A percentile compares a stretch with the other conserved stretches of the same genome.
phyloP scores from a whole-genome alignment of 2,888 invertebrate genomes.

The Hypena proboscidalis region DNA sequence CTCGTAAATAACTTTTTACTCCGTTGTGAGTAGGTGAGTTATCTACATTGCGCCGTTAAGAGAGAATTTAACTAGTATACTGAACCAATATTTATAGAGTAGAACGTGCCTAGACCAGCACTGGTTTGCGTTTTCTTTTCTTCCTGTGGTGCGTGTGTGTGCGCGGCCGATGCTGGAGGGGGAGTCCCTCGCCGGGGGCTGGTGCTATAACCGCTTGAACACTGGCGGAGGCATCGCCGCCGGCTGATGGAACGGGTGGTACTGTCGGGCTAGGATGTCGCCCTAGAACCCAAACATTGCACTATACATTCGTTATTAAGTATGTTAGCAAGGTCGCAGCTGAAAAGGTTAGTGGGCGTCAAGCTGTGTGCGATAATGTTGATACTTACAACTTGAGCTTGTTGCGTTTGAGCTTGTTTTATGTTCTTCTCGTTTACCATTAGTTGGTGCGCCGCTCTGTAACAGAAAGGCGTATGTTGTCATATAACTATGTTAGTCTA shows the following conservation, averaged over 20 bases:
- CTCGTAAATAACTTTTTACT: constrained; percentile 21
- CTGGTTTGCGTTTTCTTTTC: constrained; percentile 74
- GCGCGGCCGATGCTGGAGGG: constrained; percentile 44
- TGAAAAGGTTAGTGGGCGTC: constrained; percentile 30
- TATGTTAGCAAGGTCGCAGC: constrained; percentile 40
- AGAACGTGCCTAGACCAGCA: constrained; percentile 64
- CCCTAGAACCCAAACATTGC: constrained; percentile 79
- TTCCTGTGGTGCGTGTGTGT: constrained; percentile 59
- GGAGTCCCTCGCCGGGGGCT: constrained; percentile 45
- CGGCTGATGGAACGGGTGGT: constrained; percentile 80
- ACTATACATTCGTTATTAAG: constrained; percentile 75
- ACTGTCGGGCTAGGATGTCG: constrained; percentile 79
- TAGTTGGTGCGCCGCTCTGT: constrained; percentile 94
- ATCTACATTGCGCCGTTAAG: too few species aligned
- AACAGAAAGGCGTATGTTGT: constrained; percentile 23
- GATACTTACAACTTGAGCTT: constrained; percentile 79
- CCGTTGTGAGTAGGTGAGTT: constrained; percentile 13
- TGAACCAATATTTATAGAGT: constrained; percentile 34
- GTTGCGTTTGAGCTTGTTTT: constrained; percentile 78
- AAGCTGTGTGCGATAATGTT: constrained; percentile 17
- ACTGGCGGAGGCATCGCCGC: constrained; percentile 68
- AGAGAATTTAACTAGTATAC: constrained; percentile 36
- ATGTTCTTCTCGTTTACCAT: constrained; percentile 88
- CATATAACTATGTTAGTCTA: too few species aligned
- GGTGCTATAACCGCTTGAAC: constrained; percentile 82